Evolutionary conservation across 2,888 invertebrate species (phyloP).

Genomic region (Uloborus plumipes): DNA sequence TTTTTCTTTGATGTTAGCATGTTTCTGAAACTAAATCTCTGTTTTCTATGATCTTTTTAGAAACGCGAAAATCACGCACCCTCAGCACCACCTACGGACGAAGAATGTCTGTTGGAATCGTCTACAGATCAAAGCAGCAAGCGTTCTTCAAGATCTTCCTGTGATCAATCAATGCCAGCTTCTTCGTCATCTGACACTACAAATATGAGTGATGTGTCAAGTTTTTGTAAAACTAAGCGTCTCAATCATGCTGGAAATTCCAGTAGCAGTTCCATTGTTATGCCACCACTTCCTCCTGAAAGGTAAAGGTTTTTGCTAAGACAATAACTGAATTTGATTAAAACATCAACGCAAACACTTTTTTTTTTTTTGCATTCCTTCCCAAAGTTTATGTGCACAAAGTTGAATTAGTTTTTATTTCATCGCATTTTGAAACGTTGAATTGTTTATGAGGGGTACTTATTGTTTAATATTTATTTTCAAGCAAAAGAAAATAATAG

Average conservation of each 20-base stretch:
- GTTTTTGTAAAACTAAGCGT: constrained; percentile 68
- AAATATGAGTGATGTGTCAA: constrained; percentile 38
- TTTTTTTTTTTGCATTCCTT: no score
- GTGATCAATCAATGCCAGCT: constrained; percentile 73
- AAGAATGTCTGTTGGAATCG: constrained; percentile 34
- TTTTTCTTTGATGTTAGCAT: neutral
- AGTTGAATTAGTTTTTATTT: no score
- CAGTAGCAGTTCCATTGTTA: constrained; percentile 67
- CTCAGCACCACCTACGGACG: constrained; percentile 42
- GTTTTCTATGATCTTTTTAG: constrained; percentile 22
- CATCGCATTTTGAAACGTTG: no score
- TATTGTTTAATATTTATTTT: no score
- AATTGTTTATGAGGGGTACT: no score
- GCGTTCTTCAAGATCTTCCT: constrained; percentile 72
- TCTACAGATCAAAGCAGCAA: constrained; percentile 55
- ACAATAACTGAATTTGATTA: no score
- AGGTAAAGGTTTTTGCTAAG: constrained; percentile 16
- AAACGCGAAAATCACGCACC: constrained; percentile 20
- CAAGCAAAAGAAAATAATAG: no score
- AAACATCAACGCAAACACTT: no score
- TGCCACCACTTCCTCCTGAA: constrained; percentile 55
- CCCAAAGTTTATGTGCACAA: no score
- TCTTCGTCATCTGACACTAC: constrained; percentile 66
- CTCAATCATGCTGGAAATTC: constrained; percentile 72
- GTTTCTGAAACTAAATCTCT: neutral